Percentiles rank a stretch among this genome's conserved stretches.
These are phyloP conservation scores for Intellagama lesueurii DNA, from an alignment of 2,797 vertebrate species.

Conservation along the genomic window DNA sequence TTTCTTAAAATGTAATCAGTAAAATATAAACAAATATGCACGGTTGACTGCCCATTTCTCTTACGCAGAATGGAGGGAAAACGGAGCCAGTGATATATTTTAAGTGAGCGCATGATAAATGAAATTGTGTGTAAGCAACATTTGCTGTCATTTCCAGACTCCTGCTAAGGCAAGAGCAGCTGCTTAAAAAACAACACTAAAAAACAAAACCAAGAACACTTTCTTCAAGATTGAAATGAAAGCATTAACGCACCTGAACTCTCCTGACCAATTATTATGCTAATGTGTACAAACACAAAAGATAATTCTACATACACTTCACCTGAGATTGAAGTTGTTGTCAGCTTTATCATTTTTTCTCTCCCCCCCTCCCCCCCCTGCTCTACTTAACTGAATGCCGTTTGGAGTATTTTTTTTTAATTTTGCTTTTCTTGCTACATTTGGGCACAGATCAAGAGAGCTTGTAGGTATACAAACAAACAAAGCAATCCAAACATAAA, in stretches of 20 bases:
- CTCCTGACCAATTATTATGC: constrained; percentile 28
- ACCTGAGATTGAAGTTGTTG: constrained; percentile 6
- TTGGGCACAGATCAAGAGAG: neutral
- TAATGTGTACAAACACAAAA: constrained; percentile 24
- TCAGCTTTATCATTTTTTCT: neutral
- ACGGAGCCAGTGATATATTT: neutral
- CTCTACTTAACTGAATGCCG: neutral
- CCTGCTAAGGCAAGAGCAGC: neutral
- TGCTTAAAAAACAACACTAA: too few relatives aligned
- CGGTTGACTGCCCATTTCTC: neutral
- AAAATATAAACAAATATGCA: neutral
- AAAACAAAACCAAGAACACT: neutral
- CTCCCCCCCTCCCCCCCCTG: neutral
- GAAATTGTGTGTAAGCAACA: neutral
- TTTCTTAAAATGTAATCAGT: neutral
- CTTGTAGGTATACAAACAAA: neutral
- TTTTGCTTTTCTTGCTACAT: neutral
- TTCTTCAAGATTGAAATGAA: constrained; percentile 6
- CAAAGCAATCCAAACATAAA: neutral
- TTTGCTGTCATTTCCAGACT: neutral
- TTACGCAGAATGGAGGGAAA: neutral
- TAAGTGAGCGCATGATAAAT: constrained; percentile 21
- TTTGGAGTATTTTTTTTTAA: neutral
- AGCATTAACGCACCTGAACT: constrained; percentile 11
- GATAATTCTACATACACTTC: constrained; percentile 9